Conservation (phyloP, 2,113 vertebrate genomes). For the Hemibates koningsi region DNA sequence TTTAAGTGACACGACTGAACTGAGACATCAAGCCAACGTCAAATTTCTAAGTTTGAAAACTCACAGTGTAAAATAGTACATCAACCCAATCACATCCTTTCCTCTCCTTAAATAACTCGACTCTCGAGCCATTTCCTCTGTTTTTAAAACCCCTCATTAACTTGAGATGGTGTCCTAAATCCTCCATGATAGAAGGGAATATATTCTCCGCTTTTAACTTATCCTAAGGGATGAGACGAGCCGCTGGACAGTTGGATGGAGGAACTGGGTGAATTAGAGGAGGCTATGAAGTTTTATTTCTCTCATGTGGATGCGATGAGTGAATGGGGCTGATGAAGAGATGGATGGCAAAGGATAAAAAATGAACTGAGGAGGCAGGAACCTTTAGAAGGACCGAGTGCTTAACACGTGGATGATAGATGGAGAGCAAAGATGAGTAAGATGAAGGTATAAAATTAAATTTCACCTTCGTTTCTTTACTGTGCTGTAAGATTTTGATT, state of each 20-base stretch:
- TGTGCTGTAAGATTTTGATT: background rate
- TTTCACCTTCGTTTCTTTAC: background rate
- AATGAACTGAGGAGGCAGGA: background rate
- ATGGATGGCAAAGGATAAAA: background rate
- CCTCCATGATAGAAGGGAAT: conserved; percentile 21
- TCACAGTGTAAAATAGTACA: background rate
- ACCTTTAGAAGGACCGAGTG: background rate
- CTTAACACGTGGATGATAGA: background rate
- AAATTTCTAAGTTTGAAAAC: background rate
- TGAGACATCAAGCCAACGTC: background rate
- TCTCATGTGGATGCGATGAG: background rate
- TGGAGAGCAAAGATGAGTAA: background rate
- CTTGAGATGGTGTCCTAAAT: conserved; percentile 33
- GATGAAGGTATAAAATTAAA: background rate
- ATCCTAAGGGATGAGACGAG: conserved; percentile 1
- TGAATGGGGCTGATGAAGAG: background rate
- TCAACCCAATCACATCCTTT: background rate
- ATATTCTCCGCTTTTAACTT: conserved; percentile 8
- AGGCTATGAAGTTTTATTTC: conserved; percentile 16
- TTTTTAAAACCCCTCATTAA: conserved; percentile 42
- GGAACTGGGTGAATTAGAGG: background rate
- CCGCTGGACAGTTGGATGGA: background rate
- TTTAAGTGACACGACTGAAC: background rate
- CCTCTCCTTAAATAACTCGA: background rate
- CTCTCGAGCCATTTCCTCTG: background rate